Conservation (phyloP, 2,113 vertebrate genomes). For the Antennarius striatus region DNA sequence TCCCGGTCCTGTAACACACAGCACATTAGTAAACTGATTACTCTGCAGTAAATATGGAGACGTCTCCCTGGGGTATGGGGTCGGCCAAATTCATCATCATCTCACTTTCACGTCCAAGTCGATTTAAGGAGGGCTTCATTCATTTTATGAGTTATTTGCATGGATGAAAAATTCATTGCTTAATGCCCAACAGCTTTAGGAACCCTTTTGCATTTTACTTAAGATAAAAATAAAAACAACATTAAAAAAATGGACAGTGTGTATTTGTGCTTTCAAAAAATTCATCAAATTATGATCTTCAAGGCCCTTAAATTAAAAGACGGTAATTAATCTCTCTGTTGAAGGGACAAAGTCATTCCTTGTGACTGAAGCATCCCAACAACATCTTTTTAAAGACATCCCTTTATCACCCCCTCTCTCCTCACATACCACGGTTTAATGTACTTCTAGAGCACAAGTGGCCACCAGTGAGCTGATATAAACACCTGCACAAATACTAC, state of each 20-base stretch:
- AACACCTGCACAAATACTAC: conserved; percentile 10
- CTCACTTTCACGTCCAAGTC: conserved; percentile 18
- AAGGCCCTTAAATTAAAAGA: conserved; percentile 8
- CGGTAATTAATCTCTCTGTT: not conserved
- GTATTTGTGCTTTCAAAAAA: too few relatives aligned
- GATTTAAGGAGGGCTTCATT: conserved; percentile 18
- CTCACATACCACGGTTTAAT: conserved; percentile 5
- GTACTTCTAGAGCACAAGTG: conserved; percentile 5
- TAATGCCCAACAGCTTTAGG: conserved; percentile 15
- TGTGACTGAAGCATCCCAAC: not conserved
- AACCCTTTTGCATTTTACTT: conserved; percentile 23
- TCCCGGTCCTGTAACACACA: conserved; percentile 26
- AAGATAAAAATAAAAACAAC: conserved; percentile 19
- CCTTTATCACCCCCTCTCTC: conserved; percentile 15
- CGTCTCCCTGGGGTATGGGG: conserved; percentile 24
- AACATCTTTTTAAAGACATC: conserved; percentile 11
- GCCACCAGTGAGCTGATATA: not conserved
- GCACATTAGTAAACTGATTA: conserved; percentile 41
- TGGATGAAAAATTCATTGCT: conserved; percentile 32
- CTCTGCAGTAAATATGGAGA: conserved; percentile 28
- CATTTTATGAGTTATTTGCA: conserved; percentile 43
- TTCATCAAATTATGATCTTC: conserved; percentile 26
- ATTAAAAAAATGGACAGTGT: too few relatives aligned
- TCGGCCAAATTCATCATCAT: conserved; percentile 28
- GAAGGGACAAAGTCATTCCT: conserved; percentile 12